These are phyloP conservation scores for Caracal caracal DNA, from an alignment of 2,113 vertebrate species.

Conservation along the genomic window DNA sequence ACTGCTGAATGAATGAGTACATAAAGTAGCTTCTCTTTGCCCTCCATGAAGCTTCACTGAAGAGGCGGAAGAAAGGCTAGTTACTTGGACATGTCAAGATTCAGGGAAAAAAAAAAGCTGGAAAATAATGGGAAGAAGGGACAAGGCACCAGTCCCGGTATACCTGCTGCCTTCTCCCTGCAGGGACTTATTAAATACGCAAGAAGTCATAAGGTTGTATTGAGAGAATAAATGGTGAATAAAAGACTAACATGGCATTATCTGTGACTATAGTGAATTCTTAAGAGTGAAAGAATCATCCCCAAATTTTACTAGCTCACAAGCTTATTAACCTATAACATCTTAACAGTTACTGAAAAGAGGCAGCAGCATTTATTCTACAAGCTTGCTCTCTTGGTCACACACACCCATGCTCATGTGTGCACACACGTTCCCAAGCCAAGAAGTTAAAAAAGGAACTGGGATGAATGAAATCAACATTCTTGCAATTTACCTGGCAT, in stretches of 20 bases:
- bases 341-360: conserved; percentile 20
- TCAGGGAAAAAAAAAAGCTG: conserved; percentile 40
- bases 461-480: background rate
- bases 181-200: background rate
- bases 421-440: background rate
- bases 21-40: background rate
- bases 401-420: background rate
- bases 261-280: background rate
- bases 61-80: background rate
- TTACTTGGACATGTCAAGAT: background rate
- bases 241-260: background rate
- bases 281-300: background rate
- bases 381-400: background rate
- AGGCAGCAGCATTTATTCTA: background rate
- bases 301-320: background rate
- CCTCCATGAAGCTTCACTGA: background rate
- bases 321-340: background rate
- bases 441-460: background rate
- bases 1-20: background rate
- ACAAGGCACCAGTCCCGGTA: too few species aligned
- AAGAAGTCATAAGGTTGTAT: background rate
- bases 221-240: background rate
- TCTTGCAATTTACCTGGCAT: background rate
- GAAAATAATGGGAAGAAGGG: background rate
- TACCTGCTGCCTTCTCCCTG: background rate